Evolutionary conservation across 2,888 invertebrate genomes (phyloP).

Genomic region (Augochlorella aurata): DNA sequence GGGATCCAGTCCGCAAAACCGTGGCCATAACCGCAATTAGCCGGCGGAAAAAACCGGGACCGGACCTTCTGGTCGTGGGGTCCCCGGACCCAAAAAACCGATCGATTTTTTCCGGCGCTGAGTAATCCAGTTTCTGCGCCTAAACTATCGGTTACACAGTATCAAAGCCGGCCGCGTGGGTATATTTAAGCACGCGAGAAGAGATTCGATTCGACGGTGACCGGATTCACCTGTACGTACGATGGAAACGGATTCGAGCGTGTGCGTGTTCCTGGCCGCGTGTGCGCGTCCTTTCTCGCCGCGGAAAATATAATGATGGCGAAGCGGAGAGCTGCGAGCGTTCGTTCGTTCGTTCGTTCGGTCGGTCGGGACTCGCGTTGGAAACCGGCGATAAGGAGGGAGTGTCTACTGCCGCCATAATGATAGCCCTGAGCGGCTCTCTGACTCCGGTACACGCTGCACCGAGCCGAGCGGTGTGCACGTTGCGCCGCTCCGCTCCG

Average conservation of each 20-base stretch:
- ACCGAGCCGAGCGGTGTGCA: constrained; percentile 48
- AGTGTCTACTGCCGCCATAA: constrained; percentile 82
- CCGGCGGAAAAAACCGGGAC: background rate
- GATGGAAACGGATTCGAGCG: constrained; percentile 13
- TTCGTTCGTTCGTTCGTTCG: constrained; percentile 56
- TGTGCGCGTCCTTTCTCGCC: constrained; percentile 72
- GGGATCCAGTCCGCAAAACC: background rate
- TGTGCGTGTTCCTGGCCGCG: constrained; percentile 40
- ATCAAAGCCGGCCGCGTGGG: constrained; percentile 31
- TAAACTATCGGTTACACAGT: constrained; percentile 65
- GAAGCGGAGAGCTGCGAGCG: constrained; percentile 66
- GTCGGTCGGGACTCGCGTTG: constrained; percentile 73
- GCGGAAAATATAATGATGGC: constrained; percentile 80
- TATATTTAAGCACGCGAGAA: constrained; percentile 32
- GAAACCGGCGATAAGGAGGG: constrained; percentile 81
- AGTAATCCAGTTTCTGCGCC: constrained; percentile 46
- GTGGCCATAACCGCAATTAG: background rate
- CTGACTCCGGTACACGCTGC: constrained; percentile 72
- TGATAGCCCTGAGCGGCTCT: constrained; percentile 79
- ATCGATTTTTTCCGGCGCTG: constrained; percentile 29
- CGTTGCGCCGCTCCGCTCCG: constrained; percentile 47
- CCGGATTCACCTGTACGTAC: constrained; percentile 20
- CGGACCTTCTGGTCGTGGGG: background rate
- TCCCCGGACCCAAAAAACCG: background rate
- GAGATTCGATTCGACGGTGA: constrained; percentile 35